Evolutionary conservation across 2,888 invertebrate genomes (phyloP).

Genomic region (Stenodera caucasica): DNA sequence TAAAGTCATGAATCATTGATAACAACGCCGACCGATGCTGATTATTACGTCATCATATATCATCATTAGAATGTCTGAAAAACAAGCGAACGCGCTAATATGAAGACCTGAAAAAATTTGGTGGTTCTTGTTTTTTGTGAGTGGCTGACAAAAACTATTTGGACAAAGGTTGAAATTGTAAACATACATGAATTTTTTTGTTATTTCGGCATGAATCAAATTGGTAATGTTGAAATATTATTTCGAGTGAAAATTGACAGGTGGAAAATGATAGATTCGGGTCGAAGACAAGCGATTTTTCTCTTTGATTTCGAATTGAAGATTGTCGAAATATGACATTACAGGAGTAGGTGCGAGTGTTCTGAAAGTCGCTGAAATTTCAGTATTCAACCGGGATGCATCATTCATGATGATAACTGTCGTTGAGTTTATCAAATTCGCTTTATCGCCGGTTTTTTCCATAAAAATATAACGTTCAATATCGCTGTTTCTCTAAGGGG

Average conservation of each 20-base stretch:
- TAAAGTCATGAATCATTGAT: not conserved
- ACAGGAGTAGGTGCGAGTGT: too few species aligned
- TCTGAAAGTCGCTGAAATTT: not conserved
- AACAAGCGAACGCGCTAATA: not conserved
- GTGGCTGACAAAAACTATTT: too few species aligned
- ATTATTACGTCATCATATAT: not conserved
- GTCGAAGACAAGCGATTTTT: not conserved
- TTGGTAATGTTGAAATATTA: conserved; percentile 8
- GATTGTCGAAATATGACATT: too few species aligned
- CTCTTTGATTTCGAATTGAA: too few species aligned
- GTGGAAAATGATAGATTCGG: not conserved
- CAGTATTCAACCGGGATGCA: not conserved
- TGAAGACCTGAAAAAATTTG: not conserved
- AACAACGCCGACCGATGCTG: not conserved
- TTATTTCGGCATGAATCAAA: conserved; percentile 25
- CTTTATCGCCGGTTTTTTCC: not conserved
- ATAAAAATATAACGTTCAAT: not conserved
- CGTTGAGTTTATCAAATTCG: not conserved
- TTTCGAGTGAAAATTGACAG: not conserved
- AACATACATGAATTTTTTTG: conserved; percentile 19
- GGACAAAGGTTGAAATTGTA: conserved; percentile 18
- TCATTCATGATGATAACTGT: not conserved
- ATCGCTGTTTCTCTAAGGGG: not conserved
- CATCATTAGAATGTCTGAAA: not conserved
- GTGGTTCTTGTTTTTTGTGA: too few species aligned